phyloP scores from a whole-genome alignment of 1,140 invertebrate species.

The Tetramorium alpestre region DNA sequence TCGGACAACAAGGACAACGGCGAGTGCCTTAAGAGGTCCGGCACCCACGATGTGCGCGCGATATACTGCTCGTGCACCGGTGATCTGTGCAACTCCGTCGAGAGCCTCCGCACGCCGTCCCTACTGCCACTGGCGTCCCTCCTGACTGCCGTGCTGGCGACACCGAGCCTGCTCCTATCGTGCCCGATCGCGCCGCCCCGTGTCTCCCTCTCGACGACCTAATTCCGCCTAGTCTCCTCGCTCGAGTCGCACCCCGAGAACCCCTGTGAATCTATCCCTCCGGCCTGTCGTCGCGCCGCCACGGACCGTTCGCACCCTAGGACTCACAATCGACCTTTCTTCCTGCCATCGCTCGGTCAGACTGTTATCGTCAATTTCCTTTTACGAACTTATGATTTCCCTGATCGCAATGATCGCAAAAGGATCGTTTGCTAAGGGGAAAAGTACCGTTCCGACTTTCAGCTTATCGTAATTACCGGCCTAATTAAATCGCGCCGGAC shows the following conservation, averaged over 20 bases:
- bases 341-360: neutral
- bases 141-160: slow-evolving; percentile 57
- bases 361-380: slow-evolving; percentile 12
- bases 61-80: slow-evolving; percentile 91
- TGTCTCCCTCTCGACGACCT: slow-evolving; percentile 65
- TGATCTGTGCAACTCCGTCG: slow-evolving; percentile 89
- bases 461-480: neutral
- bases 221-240: slow-evolving; percentile 37
- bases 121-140: slow-evolving; percentile 67
- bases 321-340: neutral
- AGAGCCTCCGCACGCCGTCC: slow-evolving; percentile 68
- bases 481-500: slow-evolving; percentile 16
- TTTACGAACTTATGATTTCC: neutral
- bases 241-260: slow-evolving; percentile 42
- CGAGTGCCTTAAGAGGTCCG: slow-evolving; percentile 88
- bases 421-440: neutral
- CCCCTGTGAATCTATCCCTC: neutral
- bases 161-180: slow-evolving; percentile 66
- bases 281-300: slow-evolving; percentile 22
- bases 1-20: slow-evolving; percentile 87
- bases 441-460: neutral
- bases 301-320: slow-evolving; percentile 54
- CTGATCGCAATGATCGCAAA: neutral
- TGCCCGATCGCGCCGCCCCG: slow-evolving; percentile 41
- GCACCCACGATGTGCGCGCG: slow-evolving; percentile 91